These are phyloP conservation scores for Nixonia krombeini DNA, from an alignment of 1,140 invertebrate genomes.

Conservation along the genomic window DNA sequence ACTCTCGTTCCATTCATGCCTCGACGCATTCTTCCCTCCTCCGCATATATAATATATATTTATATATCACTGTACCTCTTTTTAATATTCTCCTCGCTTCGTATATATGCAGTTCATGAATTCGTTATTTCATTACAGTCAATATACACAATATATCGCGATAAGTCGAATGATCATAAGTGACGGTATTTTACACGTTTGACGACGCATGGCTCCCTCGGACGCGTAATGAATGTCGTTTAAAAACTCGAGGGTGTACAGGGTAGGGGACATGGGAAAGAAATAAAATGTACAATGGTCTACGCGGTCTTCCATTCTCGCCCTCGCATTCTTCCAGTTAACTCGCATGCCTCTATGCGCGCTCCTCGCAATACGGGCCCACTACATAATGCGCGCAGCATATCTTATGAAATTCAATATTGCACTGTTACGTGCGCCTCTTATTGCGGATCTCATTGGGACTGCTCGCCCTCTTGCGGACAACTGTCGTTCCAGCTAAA, in stretches of 20 bases:
- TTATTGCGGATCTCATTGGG: conserved; percentile 25
- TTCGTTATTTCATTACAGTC: conserved; percentile 55
- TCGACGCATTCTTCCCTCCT: conserved; percentile 45
- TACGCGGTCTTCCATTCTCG: conserved; percentile 12
- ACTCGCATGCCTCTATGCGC: conserved; percentile 15
- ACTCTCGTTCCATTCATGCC: conserved; percentile 45
- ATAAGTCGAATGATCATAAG: conserved; percentile 68
- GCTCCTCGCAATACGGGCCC: conserved; percentile 12
- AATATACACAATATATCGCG: conserved; percentile 69
- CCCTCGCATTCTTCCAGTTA: conserved; percentile 11
- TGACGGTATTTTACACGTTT: conserved; percentile 70
- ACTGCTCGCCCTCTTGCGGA: conserved; percentile 16
- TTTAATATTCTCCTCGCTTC: conserved; percentile 28
- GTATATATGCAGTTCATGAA: conserved; percentile 53
- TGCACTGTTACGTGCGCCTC: conserved; percentile 59
- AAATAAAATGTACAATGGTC: conserved; percentile 63
- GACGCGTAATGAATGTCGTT: conserved; percentile 68
- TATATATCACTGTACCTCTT: conserved; percentile 38
- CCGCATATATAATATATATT: conserved; percentile 36
- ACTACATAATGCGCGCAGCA: conserved; percentile 7
- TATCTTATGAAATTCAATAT: conserved; percentile 56
- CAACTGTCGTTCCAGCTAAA: no score
- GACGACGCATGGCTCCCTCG: conserved; percentile 59
- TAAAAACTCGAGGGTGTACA: conserved; percentile 52
- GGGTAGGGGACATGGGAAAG: neutral